Evolutionary conservation across 2,888 invertebrate genomes (phyloP), one percentile per base, ranked within the genome.

Genomic region (Rapana venosa): DNA sequence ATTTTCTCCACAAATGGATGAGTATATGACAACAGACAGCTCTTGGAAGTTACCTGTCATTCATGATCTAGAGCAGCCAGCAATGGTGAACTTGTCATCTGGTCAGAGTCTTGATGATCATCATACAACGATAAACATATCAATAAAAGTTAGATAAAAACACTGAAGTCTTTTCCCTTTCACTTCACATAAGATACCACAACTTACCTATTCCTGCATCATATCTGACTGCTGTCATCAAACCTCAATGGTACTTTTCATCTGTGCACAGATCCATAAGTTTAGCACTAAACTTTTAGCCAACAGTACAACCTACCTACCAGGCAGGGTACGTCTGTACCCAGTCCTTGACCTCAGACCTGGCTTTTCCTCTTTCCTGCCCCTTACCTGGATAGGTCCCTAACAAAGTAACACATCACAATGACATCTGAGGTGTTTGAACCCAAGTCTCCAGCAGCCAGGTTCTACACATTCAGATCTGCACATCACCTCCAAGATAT

Each of bases 391-490:
- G 26, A 36, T 47, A 1, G 26, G 81, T 47, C 30, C 47, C 81
- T 26, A 83, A 22, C 36, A 47, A 47, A 47, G 81, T 36, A 36
- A 47, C 79, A 66, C 66, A 66, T 66, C 66, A 66, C 66, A 83
- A 36, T 6, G 17, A 8, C 47, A 47, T 83, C 81, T 47, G 81
- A 83, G 36, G 26, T 47, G 36, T 47, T 36, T 83, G 30, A 83
- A 83, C 81, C 36, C 22, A 83, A 47, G 47, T 83, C 47, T 83
- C 81, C 47, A 47, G 81, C 47, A 47, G n/a, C 47, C 81, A 22
- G 81, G 81, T 79, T 35, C 20, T 79, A 79, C 35, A 36, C 35
- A 35, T 20, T 26, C 17, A 35, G 20, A 35, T 22, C 20, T 79
- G 11, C 22, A 35, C 35, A 17, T 35, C 35, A 79, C 35, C n/a